These are phyloP conservation scores for Ptychochromis oligacanthus DNA, from an alignment of 2,113 vertebrate species.

Conservation along the genomic window DNA sequence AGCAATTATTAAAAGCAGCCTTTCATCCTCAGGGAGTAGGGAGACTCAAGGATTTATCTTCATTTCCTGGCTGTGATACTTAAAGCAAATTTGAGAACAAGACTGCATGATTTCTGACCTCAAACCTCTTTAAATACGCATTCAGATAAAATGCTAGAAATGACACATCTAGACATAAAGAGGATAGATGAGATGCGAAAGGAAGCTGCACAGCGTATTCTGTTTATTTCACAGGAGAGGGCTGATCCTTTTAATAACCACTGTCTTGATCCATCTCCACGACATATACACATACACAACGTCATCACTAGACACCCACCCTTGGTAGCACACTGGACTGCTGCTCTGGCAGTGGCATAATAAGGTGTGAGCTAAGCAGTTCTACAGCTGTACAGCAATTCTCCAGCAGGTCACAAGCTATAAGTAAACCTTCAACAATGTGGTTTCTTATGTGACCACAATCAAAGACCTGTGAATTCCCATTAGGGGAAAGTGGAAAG, in stretches of 20 bases:
- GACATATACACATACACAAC: background rate
- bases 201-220: background rate
- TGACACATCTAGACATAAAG: background rate
- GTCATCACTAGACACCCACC: slow-evolving; percentile 18
- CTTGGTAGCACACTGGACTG: slow-evolving; percentile 37
- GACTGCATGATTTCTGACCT: background rate
- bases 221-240: slow-evolving; percentile 11
- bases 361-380: background rate
- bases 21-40: slow-evolving; percentile 42
- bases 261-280: background rate
- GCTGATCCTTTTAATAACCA: background rate
- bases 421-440: background rate
- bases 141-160: background rate
- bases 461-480: background rate
- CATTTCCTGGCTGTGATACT: slow-evolving; percentile 28
- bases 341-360: background rate
- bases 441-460: background rate
- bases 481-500: background rate
- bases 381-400: background rate
- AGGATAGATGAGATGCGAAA: background rate
- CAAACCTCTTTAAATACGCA: background rate
- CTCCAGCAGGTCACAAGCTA: background rate
- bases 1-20: slow-evolving; percentile 61
- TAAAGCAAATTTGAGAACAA: slow-evolving; percentile 7
- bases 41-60: slow-evolving; percentile 32